Evolutionary conservation across 2,888 invertebrate genomes (phyloP).

Genomic region (Ptilodon capucinus): DNA sequence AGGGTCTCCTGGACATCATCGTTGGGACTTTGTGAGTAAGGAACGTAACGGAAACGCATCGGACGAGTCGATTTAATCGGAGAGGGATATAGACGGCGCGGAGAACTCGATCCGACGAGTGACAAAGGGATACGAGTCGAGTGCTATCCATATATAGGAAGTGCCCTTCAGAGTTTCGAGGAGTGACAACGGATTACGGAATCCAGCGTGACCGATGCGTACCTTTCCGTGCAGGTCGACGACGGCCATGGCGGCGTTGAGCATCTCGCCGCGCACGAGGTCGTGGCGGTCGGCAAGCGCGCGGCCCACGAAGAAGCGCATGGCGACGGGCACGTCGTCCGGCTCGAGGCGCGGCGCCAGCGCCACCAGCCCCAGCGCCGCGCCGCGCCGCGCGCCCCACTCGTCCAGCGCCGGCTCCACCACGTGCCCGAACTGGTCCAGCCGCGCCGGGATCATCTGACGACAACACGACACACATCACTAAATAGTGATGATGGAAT

Average conservation of each 20-base stretch:
- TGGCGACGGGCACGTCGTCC: constrained; percentile 86
- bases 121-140: too few species aligned
- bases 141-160: too few species aligned
- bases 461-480: too few species aligned
- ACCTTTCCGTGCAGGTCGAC: constrained; percentile 97
- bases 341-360: constrained; percentile 88
- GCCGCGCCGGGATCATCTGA: constrained; percentile 90
- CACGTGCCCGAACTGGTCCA: constrained; percentile 96
- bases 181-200: too few species aligned
- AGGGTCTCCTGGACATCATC: constrained; percentile 87
- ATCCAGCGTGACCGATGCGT: too few species aligned
- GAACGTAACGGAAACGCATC: too few species aligned
- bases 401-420: constrained; percentile 93
- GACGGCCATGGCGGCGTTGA: constrained; percentile 95
- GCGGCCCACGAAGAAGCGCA: constrained; percentile 92
- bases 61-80: too few species aligned
- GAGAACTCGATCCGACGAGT: too few species aligned
- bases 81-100: too few species aligned
- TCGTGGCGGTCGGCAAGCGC: constrained; percentile 94
- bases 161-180: too few species aligned
- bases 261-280: constrained; percentile 93
- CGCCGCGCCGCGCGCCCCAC: constrained; percentile 95
- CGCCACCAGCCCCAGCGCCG: constrained; percentile 91
- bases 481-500: too few species aligned
- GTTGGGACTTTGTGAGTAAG: too few species aligned